phyloP scores from a whole-genome alignment of 1,140 invertebrate species.

The Cylas formicarius region DNA sequence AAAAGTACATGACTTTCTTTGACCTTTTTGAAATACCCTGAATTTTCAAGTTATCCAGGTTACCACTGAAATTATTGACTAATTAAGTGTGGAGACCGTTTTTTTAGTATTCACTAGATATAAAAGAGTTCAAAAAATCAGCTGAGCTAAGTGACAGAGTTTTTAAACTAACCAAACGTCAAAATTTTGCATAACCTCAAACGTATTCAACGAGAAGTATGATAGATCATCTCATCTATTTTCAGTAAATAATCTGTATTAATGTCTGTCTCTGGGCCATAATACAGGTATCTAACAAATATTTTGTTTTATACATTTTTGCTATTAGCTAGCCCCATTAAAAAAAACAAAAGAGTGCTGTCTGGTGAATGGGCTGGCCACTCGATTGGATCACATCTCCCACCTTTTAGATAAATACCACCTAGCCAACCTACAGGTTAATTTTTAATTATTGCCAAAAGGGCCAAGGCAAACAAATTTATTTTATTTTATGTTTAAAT shows the following conservation, averaged over 20 bases:
- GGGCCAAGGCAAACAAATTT: no score
- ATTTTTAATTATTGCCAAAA: not conserved
- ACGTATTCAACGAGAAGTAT: not conserved
- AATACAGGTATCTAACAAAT: not conserved
- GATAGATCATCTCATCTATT: conserved; percentile 2
- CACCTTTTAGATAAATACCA: not conserved
- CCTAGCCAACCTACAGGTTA: not conserved
- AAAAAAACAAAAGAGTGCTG: not conserved
- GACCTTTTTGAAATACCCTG: no score
- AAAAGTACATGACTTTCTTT: no score
- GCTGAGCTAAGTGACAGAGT: not conserved
- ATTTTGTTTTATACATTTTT: not conserved
- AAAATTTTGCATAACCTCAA: not conserved
- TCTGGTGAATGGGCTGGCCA: not conserved
- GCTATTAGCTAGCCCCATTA: not conserved
- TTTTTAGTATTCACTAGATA: no score
- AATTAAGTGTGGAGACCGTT: no score
- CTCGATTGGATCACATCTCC: not conserved
- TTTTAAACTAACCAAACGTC: not conserved
- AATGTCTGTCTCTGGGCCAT: not conserved
- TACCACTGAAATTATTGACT: no score
- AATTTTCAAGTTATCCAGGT: no score
- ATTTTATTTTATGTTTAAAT: no score
- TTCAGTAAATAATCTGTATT: not conserved
- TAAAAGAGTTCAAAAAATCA: no score